These are phyloP conservation scores for Cassiopea andromeda DNA, from an alignment of 30 jellyfish, hydroid and myxozoan species.

Conservation along the genomic window DNA sequence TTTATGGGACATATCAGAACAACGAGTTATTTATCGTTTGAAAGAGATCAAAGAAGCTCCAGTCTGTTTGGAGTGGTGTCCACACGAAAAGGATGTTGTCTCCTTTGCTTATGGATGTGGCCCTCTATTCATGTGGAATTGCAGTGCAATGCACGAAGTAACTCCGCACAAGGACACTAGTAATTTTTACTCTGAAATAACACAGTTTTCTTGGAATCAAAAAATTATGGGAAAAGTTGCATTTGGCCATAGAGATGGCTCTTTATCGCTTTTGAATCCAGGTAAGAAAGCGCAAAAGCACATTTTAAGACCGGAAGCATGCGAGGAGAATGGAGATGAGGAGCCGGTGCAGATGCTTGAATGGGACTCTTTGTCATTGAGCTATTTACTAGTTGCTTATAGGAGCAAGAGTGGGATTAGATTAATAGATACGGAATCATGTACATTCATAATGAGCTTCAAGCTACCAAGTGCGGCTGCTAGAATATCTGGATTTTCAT, in stretches of 20 bases:
- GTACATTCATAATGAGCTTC: conserved; percentile 50
- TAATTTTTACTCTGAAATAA: conserved; percentile 47
- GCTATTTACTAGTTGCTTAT: conserved; percentile 63
- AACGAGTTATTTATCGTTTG: conserved; percentile 42
- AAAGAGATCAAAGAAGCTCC: conserved; percentile 46
- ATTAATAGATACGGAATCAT: conserved; percentile 70
- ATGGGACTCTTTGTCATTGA: conserved; percentile 85
- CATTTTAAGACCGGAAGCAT: conserved; percentile 38
- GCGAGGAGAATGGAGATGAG: conserved; percentile 51
- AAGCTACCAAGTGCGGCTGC: conserved; percentile 83
- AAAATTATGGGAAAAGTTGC: conserved; percentile 53
- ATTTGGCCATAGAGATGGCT: conserved; percentile 85
- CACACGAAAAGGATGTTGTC: conserved; percentile 65
- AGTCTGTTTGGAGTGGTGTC: conserved; percentile 78
- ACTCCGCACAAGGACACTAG: conserved; percentile 50
- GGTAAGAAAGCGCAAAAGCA: conserved; percentile 72
- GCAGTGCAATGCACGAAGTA: conserved; percentile 18
- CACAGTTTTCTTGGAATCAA: conserved; percentile 72
- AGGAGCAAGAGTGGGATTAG: conserved; percentile 60
- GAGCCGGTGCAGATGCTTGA: conserved; percentile 69
- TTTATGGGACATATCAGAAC: conserved; percentile 79
- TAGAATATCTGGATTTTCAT: conserved; percentile 65
- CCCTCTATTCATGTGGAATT: conserved; percentile 72
- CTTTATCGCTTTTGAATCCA: conserved; percentile 63
- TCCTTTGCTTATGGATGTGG: conserved; percentile 56